Base-by-base conservation (phyloP, 1,140 invertebrate species). In the Drosophila truncata region DNA sequence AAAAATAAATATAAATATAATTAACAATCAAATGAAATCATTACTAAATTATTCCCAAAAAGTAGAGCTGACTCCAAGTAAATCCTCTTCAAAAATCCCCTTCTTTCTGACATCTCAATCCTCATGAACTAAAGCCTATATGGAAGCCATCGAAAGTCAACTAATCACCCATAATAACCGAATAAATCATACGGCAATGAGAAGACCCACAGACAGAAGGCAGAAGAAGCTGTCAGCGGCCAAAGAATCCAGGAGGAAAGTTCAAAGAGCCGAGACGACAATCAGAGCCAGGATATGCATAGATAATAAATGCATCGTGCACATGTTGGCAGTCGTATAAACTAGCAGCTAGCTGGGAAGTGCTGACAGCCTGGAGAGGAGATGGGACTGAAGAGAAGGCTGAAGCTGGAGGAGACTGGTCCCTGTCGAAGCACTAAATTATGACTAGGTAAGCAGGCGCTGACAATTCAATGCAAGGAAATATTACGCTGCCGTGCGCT, bases 381-480 rank as follows among this genome's bases (percentile, higher is more conserved):
- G 47, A 46, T 14, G 29, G 42, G 27, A 52, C 7, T 8, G n/a
- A 6, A 54, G 70, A 73, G 49, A 31, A 78, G 64, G 3, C 11
- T 5, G 3, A 18, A 58, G 41, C 64, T 70, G 62, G 62, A 23
- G 66, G 62, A 65, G 73, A 55, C 67, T 65, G 50, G 50, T 69
- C 74, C 65, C 65, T 59, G 69, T 72, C 69, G 69, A 72, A 59
- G 72, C 69, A 86, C 82, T 86, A 86, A 86, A 86, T 86, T 86
- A 86, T 86, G 75, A 79, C 74, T 86, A 82, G 75, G 58, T 75
- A 76, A 64, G 69, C 52, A 86, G 79, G 79, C 82, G 79, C 83
- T 86, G 82, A 86, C 82, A 86, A 86, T 86, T 86, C 82, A 86
- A 86, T 86, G 83, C 79, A 81, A 80, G 49, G 54, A 76, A 52